A percentile compares a stretch with the other conserved stretches of the same genome.
Conservation (phyloP, 2,797 vertebrate genomes). For the Sebastes jordani region DNA sequence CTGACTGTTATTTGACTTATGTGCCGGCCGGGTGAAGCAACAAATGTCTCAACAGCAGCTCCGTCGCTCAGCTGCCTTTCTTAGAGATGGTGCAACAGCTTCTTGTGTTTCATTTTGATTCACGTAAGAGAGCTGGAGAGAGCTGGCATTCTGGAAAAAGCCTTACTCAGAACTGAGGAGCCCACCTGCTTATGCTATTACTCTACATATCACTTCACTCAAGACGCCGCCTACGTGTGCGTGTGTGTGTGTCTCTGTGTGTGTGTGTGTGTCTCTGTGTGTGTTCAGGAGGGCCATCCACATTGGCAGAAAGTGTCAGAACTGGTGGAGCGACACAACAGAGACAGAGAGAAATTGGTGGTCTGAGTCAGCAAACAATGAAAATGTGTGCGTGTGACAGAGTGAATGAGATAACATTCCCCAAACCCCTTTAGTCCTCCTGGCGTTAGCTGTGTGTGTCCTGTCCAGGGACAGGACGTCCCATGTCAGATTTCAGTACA, state of each 20-base stretch:
- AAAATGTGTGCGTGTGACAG: not conserved
- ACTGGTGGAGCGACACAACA: conserved; percentile 49
- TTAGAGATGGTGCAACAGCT: conserved; percentile 38
- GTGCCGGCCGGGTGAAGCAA: not conserved
- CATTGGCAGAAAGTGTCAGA: conserved; percentile 43
- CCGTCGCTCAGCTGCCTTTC: conserved; percentile 4
- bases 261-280: not conserved
- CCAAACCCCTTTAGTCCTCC: conserved; percentile 52
- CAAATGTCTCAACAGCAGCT: conserved; percentile 31
- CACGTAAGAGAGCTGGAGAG: conserved; percentile 14
- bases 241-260: not conserved
- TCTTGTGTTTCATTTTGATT: conserved; percentile 55
- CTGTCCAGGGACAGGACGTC: conserved; percentile 66
- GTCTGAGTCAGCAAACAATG: conserved; percentile 54
- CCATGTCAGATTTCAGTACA: conserved; percentile 59
- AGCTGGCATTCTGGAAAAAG: conserved; percentile 50
- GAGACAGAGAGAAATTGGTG: conserved; percentile 16
- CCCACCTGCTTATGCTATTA: conserved; percentile 57
- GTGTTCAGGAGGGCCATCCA: not conserved
- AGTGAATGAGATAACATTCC: conserved; percentile 44
- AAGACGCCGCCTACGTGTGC: not conserved
- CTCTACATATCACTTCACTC: conserved; percentile 46
- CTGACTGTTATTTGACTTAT: not conserved
- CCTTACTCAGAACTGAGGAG: conserved; percentile 48
- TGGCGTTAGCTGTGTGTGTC: conserved; percentile 49